Base-by-base conservation (phyloP, 2,113 vertebrate genomes). In the Labrus mixtus region DNA sequence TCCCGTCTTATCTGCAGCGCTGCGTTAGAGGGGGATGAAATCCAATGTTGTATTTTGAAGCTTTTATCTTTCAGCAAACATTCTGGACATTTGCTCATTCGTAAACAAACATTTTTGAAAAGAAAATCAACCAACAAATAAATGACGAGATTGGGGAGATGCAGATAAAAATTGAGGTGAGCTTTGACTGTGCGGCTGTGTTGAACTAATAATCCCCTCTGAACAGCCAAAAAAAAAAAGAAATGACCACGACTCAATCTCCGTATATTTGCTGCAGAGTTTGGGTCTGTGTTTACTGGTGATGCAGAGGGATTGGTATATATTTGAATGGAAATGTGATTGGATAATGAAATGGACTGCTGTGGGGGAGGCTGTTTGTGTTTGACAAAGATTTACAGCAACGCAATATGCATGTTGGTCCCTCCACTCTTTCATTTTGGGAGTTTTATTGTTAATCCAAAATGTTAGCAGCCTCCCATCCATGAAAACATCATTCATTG, bases 11-110 rank as follows among this genome's bases (percentile, higher is more conserved):
- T 53, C 61, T 37, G 39, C 17, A n/a, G 2, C 69, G 58, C 74
- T 37, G 23, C 33, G 22, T 46, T 75, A 59, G 73, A 63, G 53
- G 3, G 9, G 20, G 13, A 58, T 46, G 12, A 68, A 79, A 81
- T 76, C 66, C 65, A 69, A 73, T 25, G 36, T 63, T 60, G 33
- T 63, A 3, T 73, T 68, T 41, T 67, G 62, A 69, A 20, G 67
- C 33, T 76, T 76, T 69, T 68, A 55, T 80, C 67, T 60, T 33
- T 46, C 45, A 41, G 73, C 75, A 87, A 81, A 87, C 79, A 82
- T 65, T 73, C 9, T 50, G 50, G 29, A 20, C 48, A 56, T 19
- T 22, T 0, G 2, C 66, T 82, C 50, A 66, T 78, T 61, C 56
- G 59, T 54, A 81, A 79, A 76, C 46, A 73, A 29, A 29, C 65